A percentile compares a stretch with the other conserved stretches of the same genome.
Conservation (phyloP, 2,113 vertebrate species). For the Arenaria interpres region DNA sequence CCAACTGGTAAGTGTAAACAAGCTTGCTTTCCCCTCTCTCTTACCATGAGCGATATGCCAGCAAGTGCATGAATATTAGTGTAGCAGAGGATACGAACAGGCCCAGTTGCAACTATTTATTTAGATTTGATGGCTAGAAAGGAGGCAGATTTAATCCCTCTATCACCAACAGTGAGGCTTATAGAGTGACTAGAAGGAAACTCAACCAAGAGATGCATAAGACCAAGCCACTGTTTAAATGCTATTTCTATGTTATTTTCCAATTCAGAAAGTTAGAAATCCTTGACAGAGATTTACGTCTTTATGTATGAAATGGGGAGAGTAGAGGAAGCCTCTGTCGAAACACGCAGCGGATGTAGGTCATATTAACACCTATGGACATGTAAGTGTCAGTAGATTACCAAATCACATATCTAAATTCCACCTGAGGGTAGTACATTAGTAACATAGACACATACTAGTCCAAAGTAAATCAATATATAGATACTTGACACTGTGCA, state of each 20-base stretch:
- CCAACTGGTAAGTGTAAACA: neutral
- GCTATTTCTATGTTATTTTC: neutral
- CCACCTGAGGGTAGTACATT: neutral
- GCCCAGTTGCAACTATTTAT: neutral
- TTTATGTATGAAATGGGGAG: neutral
- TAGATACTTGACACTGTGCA: neutral
- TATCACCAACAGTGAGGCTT: neutral
- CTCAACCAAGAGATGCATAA: neutral
- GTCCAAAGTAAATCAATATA: neutral
- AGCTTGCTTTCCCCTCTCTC: neutral
- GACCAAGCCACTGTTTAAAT: neutral
- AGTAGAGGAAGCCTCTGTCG: neutral
- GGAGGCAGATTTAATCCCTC: neutral
- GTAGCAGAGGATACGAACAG: neutral
- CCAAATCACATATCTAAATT: neutral
- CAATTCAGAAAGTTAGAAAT: neutral
- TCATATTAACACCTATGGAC: neutral
- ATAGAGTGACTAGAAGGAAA: neutral
- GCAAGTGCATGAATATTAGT: neutral
- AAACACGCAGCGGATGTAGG: neutral
- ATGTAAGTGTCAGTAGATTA: constrained; percentile 27
- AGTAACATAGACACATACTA: neutral
- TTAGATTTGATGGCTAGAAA: neutral
- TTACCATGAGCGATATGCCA: neutral
- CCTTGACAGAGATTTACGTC: neutral